phyloP scores from a whole-genome alignment of 2,888 invertebrate genomes.

The Limnephilus lunatus region DNA sequence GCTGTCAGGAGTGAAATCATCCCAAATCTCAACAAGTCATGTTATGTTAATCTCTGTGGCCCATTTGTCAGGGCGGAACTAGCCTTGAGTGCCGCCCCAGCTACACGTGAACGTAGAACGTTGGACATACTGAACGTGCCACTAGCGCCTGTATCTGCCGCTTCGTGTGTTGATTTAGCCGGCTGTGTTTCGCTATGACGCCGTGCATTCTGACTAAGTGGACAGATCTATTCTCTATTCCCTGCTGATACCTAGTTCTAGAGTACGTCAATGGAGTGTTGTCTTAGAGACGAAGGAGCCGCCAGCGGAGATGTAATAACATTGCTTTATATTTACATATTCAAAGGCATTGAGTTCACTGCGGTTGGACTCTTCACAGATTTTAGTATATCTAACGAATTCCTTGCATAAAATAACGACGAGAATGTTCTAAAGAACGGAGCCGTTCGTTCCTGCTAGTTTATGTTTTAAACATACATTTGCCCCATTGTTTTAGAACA shows the following conservation, averaged over 20 bases:
- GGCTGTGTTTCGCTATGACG: neutral
- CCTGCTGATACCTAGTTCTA: neutral
- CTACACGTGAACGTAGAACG: neutral
- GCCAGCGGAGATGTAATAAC: neutral
- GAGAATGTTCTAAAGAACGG: neutral
- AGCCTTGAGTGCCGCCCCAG: neutral
- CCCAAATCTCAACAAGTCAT: neutral
- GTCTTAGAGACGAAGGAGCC: neutral
- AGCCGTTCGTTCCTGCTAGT: too few species aligned
- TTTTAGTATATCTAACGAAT: neutral
- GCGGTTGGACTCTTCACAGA: neutral
- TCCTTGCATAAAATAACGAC: neutral
- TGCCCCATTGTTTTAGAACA: too few species aligned
- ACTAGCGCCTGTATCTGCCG: neutral
- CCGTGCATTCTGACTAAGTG: neutral
- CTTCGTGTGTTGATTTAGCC: neutral
- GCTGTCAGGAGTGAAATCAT: neutral
- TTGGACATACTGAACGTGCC: neutral
- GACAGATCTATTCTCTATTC: neutral
- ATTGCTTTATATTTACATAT: neutral
- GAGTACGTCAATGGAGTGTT: neutral
- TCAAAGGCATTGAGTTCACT: neutral
- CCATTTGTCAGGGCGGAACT: slow-evolving; percentile 20
- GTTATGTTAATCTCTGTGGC: slow-evolving; percentile 8
- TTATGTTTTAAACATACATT: too few species aligned